Conservation (phyloP, 2,888 invertebrate genomes). For the Oxyteleia sp. region DNA sequence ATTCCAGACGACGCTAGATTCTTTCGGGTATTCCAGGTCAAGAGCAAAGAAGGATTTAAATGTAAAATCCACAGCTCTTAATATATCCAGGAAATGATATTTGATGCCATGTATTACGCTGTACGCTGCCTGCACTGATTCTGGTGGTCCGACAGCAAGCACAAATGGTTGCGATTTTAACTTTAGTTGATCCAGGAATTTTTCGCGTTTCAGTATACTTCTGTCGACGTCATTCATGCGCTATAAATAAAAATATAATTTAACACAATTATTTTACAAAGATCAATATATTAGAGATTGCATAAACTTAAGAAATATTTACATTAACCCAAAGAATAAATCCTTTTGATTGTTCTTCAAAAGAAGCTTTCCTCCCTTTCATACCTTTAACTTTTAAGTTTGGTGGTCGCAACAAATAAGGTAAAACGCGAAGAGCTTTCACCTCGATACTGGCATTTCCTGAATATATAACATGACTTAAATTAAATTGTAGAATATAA, state of each 20-base stretch:
- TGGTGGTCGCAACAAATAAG: conserved; percentile 48
- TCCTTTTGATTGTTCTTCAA: conserved; percentile 32
- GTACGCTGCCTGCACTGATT: not conserved
- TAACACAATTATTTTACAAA: not conserved
- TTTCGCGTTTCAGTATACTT: not conserved
- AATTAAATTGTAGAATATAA: not conserved
- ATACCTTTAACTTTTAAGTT: conserved; percentile 26
- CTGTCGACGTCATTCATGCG: not conserved
- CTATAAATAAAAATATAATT: conserved; percentile 11
- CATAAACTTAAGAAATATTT: not conserved
- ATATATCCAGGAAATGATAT: conserved; percentile 13
- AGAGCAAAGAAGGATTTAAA: conserved; percentile 30
- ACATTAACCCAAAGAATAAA: conserved; percentile 26
- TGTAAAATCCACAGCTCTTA: conserved; percentile 21
- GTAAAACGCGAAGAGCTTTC: conserved; percentile 34
- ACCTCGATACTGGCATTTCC: conserved; percentile 20
- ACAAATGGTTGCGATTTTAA: conserved; percentile 7
- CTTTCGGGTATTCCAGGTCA: conserved; percentile 9
- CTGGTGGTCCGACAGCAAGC: conserved; percentile 13
- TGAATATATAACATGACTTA: not conserved
- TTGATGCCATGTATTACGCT: conserved; percentile 8
- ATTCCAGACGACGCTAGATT: conserved; percentile 14
- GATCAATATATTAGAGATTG: not conserved
- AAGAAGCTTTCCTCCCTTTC: conserved; percentile 39
- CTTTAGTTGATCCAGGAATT: conserved; percentile 5